Percentiles rank a stretch among this genome's conserved stretches.
Conservation (phyloP, 2,113 vertebrate genomes). For the Pangasianodon hypophthalmus region DNA sequence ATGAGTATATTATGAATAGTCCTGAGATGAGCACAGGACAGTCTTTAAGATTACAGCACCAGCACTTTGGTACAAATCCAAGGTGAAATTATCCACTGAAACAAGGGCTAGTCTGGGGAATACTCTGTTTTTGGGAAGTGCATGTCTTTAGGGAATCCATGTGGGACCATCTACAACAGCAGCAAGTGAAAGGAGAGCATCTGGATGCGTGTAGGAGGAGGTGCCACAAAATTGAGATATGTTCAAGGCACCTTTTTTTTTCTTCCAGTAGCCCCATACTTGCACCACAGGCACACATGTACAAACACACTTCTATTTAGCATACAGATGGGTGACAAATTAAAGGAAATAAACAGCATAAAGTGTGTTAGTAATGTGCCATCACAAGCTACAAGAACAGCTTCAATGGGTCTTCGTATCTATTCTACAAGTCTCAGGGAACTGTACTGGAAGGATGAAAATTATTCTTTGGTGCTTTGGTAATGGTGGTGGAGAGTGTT, state of each 20-base stretch:
- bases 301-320: neutral
- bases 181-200: neutral
- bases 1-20: neutral
- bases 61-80: neutral
- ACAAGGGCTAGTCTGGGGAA: neutral
- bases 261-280: neutral
- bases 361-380: neutral
- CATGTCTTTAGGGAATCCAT: neutral
- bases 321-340: neutral
- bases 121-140: neutral
- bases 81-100: neutral
- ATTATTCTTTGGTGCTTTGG: neutral
- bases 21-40: neutral
- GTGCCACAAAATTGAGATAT: conserved; percentile 38
- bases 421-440: neutral
- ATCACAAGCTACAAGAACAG: neutral
- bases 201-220: neutral
- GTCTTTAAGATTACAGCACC: neutral
- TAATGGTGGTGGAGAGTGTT: neutral
- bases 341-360: neutral
- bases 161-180: neutral
- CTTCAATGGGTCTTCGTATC: neutral
- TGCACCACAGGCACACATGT: neutral
- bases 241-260: neutral
- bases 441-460: neutral